Percentiles rank a stretch among this genome's conserved stretches.
phyloP scores from a whole-genome alignment of 2,113 vertebrate genomes.

The Hemiscyllium ocellatum region DNA sequence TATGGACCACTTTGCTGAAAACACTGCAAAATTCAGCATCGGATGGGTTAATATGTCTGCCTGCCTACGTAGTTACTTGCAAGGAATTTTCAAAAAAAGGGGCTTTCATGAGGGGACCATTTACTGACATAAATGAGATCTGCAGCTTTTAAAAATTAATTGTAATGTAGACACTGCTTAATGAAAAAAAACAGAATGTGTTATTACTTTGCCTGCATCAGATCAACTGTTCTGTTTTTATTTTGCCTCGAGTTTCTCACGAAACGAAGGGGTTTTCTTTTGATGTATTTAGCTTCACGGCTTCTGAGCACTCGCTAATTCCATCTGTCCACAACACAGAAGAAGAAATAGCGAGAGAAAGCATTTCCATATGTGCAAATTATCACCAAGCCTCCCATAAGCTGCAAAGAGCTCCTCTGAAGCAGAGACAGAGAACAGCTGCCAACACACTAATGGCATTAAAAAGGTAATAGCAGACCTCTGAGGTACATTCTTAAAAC shows the following conservation, averaged over 20 bases:
- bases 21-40: background rate
- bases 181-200: constrained; percentile 34
- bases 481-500: constrained; percentile 27
- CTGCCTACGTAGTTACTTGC: background rate
- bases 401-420: constrained; percentile 72
- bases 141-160: constrained; percentile 34
- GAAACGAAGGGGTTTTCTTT: constrained; percentile 48
- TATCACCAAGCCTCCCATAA: constrained; percentile 79
- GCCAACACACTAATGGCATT: constrained; percentile 81
- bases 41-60: background rate
- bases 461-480: constrained; percentile 47
- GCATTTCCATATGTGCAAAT: constrained; percentile 98
- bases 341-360: constrained; percentile 78
- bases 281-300: constrained; percentile 91
- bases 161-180: constrained; percentile 28
- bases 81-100: background rate
- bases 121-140: constrained; percentile 27
- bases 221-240: constrained; percentile 38
- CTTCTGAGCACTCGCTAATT: constrained; percentile 89
- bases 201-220: constrained; percentile 35
- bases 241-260: constrained; percentile 46
- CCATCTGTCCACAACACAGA: constrained; percentile 98
- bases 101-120: constrained; percentile 13
- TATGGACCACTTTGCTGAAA: background rate
- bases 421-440: constrained; percentile 52